These are phyloP conservation scores for Entomyzon cyanotis DNA, from an alignment of 2,113 vertebrate species.

Conservation along the genomic window DNA sequence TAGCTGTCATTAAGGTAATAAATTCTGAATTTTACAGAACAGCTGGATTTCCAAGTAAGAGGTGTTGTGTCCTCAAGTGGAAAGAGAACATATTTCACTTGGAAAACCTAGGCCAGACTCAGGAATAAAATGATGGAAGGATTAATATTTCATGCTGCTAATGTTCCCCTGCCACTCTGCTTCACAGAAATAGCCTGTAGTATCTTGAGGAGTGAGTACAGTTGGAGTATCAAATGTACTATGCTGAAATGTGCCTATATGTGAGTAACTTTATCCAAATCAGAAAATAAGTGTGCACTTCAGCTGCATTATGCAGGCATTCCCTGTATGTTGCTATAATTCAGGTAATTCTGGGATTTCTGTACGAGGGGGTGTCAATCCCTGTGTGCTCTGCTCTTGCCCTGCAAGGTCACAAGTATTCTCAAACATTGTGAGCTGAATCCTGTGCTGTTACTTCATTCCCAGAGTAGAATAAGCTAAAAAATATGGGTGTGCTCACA, in stretches of 20 bases:
- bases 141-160: neutral
- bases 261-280: neutral
- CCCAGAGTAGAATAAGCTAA: neutral
- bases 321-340: neutral
- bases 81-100: neutral
- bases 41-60: neutral
- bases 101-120: neutral
- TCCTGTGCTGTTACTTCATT: neutral
- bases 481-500: neutral
- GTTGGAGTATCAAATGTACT: neutral
- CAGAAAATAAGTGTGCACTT: neutral
- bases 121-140: neutral
- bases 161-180: neutral
- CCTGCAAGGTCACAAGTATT: neutral
- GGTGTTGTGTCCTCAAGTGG: neutral
- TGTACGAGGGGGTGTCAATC: neutral
- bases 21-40: slow-evolving; percentile 39
- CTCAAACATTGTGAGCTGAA: neutral
- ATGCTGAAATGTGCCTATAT: neutral
- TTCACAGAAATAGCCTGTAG: slow-evolving; percentile 29
- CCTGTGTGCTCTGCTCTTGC: neutral
- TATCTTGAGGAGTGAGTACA: neutral
- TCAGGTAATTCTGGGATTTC: neutral
- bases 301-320: neutral
- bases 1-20: slow-evolving; percentile 21